Conservation (phyloP, 2,113 vertebrate species). For the Acrocephalus arundinaceus region DNA sequence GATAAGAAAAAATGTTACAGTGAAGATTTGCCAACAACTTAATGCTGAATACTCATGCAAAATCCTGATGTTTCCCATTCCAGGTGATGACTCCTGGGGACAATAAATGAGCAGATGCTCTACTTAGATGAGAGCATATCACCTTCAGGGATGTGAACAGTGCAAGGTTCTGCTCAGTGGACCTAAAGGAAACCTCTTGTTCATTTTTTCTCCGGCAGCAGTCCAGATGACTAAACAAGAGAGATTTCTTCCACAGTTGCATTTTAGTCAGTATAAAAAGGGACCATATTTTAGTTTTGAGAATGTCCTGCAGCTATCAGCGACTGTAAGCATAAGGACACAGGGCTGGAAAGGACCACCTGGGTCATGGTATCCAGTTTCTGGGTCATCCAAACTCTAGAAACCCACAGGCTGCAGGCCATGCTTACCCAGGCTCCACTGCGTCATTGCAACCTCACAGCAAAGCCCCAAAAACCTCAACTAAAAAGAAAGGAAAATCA, state of each 20-base stretch:
- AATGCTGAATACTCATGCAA: slow-evolving; percentile 40
- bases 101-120: slow-evolving; percentile 67
- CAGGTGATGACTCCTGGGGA: slow-evolving; percentile 63
- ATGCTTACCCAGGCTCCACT: background rate
- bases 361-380: background rate
- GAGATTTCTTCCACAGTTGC: slow-evolving; percentile 19
- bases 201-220: slow-evolving; percentile 47
- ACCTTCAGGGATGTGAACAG: slow-evolving; percentile 54
- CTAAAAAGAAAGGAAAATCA: background rate
- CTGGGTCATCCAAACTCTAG: background rate
- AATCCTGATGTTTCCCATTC: slow-evolving; percentile 50
- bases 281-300: background rate
- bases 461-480: background rate
- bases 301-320: background rate
- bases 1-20: slow-evolving; percentile 52
- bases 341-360: background rate
- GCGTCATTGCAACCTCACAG: background rate
- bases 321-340: background rate
- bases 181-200: slow-evolving; percentile 49
- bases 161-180: slow-evolving; percentile 44
- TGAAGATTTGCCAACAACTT: slow-evolving; percentile 59
- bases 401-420: background rate
- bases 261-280: slow-evolving; percentile 1
- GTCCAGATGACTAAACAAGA: slow-evolving; percentile 44
- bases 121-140: slow-evolving; percentile 57